Percentiles rank a stretch among this genome's conserved stretches.
Conservation (phyloP, 2,888 invertebrate species). For the Oegoconia quadripuncta region DNA sequence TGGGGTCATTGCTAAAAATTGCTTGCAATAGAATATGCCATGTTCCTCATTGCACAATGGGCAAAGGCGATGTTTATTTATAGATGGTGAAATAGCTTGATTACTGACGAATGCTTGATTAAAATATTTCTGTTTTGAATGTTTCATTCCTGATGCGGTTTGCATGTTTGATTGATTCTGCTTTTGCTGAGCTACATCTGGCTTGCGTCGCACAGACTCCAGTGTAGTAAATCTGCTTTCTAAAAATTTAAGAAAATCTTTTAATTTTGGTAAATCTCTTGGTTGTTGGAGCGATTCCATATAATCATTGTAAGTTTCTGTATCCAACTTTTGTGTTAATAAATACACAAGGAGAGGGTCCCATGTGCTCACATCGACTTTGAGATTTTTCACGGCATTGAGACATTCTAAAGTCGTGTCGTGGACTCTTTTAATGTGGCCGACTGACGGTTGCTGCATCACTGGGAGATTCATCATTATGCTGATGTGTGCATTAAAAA, state of each 20-base stretch:
- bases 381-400: conserved; percentile 6
- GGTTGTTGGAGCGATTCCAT: not conserved
- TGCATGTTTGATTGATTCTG: not conserved
- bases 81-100: too few species aligned
- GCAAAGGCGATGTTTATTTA: too few species aligned
- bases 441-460: conserved; percentile 2
- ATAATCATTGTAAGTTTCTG: not conserved
- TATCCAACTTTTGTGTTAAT: not conserved
- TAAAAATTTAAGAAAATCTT: not conserved
- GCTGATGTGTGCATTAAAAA: too few species aligned
- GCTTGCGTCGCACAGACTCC: not conserved
- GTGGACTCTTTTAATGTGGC: conserved; percentile 1
- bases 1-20: not conserved
- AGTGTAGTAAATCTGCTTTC: conserved; percentile 2
- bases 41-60: not conserved
- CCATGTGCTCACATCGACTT: conserved; percentile 1
- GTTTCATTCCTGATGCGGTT: not conserved
- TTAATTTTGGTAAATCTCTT: not conserved
- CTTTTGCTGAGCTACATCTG: too few species aligned
- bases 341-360: conserved; percentile 1
- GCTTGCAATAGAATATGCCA: not conserved
- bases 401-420: conserved; percentile 6
- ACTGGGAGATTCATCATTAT: not conserved
- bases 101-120: too few species aligned
- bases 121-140: too few species aligned